Conservation (phyloP, 2,797 vertebrate species). For the Lutjanus argentimaculatus region DNA sequence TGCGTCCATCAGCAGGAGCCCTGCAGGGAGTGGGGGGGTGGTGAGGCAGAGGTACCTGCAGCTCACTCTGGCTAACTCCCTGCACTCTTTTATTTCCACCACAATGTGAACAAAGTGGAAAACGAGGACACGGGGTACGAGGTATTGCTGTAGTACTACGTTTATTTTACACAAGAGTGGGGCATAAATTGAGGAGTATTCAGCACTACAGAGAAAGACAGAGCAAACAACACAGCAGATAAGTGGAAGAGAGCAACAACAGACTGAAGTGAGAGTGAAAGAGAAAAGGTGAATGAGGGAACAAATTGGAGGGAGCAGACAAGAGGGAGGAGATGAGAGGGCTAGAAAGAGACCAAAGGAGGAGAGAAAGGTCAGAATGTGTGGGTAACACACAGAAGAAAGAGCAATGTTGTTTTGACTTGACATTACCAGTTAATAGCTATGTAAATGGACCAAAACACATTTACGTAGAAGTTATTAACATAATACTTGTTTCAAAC, state of each 20-base stretch:
- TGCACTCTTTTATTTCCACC: constrained; percentile 46
- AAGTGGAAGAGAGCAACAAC: constrained; percentile 3
- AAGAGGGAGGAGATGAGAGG: constrained; percentile 3
- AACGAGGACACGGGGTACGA: constrained; percentile 47
- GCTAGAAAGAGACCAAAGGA: constrained; percentile 11
- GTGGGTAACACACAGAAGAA: constrained; percentile 27
- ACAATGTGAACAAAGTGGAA: constrained; percentile 50
- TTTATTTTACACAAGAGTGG: constrained; percentile 21
- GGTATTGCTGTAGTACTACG: constrained; percentile 6
- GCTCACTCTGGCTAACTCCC: constrained; percentile 37
- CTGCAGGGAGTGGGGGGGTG: constrained; percentile 39
- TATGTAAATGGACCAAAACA: constrained; percentile 52
- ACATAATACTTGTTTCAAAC: constrained; percentile 47
- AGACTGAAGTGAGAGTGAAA: background rate
- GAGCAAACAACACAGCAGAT: background rate
- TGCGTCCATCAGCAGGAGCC: constrained; percentile 69
- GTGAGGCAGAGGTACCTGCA: constrained; percentile 37
- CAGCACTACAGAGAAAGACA: constrained; percentile 5
- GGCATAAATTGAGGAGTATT: constrained; percentile 2
- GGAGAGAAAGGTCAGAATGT: constrained; percentile 25
- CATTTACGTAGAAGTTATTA: constrained; percentile 45
- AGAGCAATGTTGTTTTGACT: constrained; percentile 48
- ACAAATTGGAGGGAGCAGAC: background rate
- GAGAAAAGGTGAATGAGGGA: background rate
- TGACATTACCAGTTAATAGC: constrained; percentile 62